Evolutionary conservation across 2,888 invertebrate species (phyloP), one percentile per base, ranked within the genome.

Genomic region (Xiphydria camelus): DNA sequence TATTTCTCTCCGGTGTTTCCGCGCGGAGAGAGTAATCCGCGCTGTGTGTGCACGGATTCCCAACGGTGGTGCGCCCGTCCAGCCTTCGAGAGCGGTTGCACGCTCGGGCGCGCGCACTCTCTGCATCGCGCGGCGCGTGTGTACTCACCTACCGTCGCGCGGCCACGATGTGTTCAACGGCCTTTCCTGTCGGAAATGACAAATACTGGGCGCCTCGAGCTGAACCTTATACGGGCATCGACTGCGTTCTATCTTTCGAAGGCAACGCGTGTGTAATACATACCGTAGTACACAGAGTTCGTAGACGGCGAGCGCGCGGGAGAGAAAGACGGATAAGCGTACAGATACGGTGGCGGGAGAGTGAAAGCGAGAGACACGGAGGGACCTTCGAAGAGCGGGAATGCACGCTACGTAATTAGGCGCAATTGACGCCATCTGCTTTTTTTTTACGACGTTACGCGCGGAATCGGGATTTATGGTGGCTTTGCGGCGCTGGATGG

Each of bases 161-260:
- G n/a, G n/a, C n/a, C n/a, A n/a, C n/a, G n/a, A 23, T 23, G 15
- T 18, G 18, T 20, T 45, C 22, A 21, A 9, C 45, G 56, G 48
- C 60, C 62, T 63, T 62, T 59, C 57, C 58, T 55, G 60, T 62
- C 62, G 63, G 57, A 63, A 63, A 63, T 65, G 57, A 64, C 60
- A 62, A 64, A 64, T 64, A 62, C 52, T 51, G 51, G 54, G 54
- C 55, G 51, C 51, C 56, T 43, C 49, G 43, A 51, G 35, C 43
- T 49, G 25, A 25, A 18, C 62, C 58, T 54, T 64, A 62, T 62
- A 64, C 51, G 60, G 62, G 45, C 55, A 57, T 53, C 55, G 52
- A 42, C 50, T 47, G 55, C 22, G 26, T 26, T 26, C 26, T 26
- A 26, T 26, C 26, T 3, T 26, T 12, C 26, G 26, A 26, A 26